Percentiles rank a stretch among this genome's conserved stretches.
These are phyloP conservation scores for Vesta saturnalis DNA, from an alignment of 2,888 invertebrate genomes.

Conservation along the genomic window DNA sequence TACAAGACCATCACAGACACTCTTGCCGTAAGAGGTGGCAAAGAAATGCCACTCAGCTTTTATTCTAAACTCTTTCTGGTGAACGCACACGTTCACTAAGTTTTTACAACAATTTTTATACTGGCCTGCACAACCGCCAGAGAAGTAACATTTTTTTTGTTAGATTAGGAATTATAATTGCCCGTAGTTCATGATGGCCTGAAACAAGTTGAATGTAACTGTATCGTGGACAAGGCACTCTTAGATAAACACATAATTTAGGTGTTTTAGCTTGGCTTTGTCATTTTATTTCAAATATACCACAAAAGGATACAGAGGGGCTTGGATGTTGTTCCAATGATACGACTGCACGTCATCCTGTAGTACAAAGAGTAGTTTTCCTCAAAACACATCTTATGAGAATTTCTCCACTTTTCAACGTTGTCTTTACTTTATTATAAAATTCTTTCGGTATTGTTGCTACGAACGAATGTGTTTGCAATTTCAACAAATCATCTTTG, in stretches of 20 bases:
- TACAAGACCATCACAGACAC: constrained; percentile 2
- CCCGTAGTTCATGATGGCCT: background rate
- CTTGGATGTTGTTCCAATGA: background rate
- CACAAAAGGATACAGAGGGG: background rate
- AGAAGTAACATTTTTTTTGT: background rate
- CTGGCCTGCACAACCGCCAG: background rate
- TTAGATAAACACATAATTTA: background rate
- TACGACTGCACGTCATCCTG: background rate
- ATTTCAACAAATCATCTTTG: background rate
- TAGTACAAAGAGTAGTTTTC: background rate
- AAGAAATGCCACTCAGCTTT: constrained; percentile 2
- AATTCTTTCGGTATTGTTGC: background rate
- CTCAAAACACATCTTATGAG: background rate
- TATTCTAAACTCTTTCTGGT: background rate
- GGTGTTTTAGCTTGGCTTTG: background rate
- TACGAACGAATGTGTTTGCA: background rate
- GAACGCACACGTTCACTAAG: background rate
- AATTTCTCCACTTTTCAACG: no score
- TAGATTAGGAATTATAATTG: background rate
- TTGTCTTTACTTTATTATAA: background rate
- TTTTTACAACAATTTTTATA: background rate
- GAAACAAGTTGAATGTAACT: background rate
- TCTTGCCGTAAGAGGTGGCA: background rate
- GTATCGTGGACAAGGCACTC: background rate
- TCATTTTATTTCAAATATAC: background rate